A percentile compares a stretch with the other conserved stretches of the same genome.
Evolutionary conservation across 2,113 vertebrate genomes (phyloP).

Genomic region (Conger conger): DNA sequence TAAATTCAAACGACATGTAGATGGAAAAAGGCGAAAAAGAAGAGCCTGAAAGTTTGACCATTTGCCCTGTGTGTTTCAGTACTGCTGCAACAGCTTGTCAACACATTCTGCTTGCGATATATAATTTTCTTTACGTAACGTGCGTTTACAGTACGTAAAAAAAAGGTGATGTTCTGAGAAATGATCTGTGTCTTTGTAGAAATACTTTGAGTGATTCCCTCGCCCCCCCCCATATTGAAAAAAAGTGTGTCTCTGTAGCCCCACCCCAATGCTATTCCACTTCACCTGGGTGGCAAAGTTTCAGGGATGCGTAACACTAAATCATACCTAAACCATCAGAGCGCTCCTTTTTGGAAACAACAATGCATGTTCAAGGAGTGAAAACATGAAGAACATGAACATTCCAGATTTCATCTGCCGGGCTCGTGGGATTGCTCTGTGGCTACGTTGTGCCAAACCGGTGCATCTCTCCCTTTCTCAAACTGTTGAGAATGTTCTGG

Average conservation of each 20-base stretch:
- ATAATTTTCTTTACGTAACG: background rate
- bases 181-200: background rate
- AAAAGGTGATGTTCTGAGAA: background rate
- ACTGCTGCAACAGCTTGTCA: background rate
- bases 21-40: background rate
- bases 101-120: background rate
- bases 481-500: conserved; percentile 13
- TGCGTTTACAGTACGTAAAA: background rate
- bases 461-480: conserved; percentile 28
- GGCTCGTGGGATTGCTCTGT: conserved; percentile 39
- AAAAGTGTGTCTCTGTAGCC: background rate
- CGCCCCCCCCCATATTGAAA: too few relatives aligned
- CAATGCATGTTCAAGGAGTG: conserved; percentile 35
- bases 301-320: conserved; percentile 47
- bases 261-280: background rate
- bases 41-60: background rate
- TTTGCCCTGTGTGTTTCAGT: background rate
- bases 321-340: conserved; percentile 46
- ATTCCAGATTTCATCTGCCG: conserved; percentile 46
- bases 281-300: background rate
- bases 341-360: conserved; percentile 45
- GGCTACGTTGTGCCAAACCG: conserved; percentile 29
- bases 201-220: too few relatives aligned
- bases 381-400: conserved; percentile 19
- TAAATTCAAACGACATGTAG: background rate